Evolutionary conservation across 2,888 invertebrate species (phyloP).

Genomic region (Aphodius granarius): DNA sequence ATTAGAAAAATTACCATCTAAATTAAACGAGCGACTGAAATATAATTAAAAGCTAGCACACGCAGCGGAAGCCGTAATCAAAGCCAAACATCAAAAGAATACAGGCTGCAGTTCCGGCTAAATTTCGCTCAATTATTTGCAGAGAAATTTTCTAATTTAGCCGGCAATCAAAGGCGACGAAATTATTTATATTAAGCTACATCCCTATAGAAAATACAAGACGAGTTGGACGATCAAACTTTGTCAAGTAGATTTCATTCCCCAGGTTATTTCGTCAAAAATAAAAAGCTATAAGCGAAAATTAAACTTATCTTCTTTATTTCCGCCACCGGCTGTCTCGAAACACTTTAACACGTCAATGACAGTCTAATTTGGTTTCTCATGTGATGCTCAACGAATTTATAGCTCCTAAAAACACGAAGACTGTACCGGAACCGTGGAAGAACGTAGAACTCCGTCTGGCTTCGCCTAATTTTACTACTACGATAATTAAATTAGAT

Average conservation of each 20-base stretch:
- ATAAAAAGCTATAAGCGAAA: too few relatives aligned
- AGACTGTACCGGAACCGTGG: not conserved
- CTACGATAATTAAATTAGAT: not conserved
- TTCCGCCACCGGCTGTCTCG: not conserved
- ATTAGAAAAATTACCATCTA: slow-evolving; percentile 32
- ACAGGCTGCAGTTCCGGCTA: slow-evolving; percentile 13
- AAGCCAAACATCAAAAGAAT: slow-evolving; percentile 33
- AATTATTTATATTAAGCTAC: not conserved
- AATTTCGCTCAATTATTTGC: slow-evolving; percentile 34
- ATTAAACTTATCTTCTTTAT: too few relatives aligned
- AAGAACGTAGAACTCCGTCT: not conserved
- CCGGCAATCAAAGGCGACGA: not conserved
- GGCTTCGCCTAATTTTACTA: not conserved
- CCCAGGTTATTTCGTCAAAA: too few relatives aligned
- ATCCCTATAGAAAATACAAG: too few relatives aligned
- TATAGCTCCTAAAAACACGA: not conserved
- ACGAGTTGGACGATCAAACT: too few relatives aligned
- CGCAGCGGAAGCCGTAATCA: slow-evolving; percentile 27
- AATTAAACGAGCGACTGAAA: slow-evolving; percentile 29
- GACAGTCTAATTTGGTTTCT: not conserved
- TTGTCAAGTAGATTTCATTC: too few relatives aligned
- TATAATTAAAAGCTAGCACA: slow-evolving; percentile 30
- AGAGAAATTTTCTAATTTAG: slow-evolving; percentile 34
- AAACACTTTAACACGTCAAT: not conserved
- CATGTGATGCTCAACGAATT: not conserved